Evolutionary conservation across 2,797 vertebrate genomes (phyloP).

Genomic region (Phoeniculus purpureus): DNA sequence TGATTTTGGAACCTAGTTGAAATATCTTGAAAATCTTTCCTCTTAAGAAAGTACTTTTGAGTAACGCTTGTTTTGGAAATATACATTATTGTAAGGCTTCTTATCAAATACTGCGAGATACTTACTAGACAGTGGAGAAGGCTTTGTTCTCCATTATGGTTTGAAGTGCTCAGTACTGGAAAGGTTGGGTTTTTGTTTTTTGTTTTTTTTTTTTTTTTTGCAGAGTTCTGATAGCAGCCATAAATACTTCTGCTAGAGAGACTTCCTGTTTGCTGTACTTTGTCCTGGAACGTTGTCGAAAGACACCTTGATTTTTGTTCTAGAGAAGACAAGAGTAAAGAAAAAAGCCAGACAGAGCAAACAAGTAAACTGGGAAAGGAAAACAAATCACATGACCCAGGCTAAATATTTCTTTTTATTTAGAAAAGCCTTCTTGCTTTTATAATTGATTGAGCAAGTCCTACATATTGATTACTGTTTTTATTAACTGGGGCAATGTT

Average conservation of each 20-base stretch:
- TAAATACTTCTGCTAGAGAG: background rate
- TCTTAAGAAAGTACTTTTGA: background rate
- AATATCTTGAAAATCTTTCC: background rate
- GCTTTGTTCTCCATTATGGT: background rate
- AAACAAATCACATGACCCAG: background rate
- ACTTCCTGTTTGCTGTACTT: slow-evolving; percentile 53
- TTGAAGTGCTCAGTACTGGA: background rate
- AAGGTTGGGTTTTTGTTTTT: too few species aligned
- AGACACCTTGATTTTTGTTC: slow-evolving; percentile 5
- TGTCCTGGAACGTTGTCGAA: background rate
- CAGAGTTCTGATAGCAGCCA: background rate
- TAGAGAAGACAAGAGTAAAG: background rate
- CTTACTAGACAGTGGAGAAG: background rate
- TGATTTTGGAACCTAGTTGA: background rate
- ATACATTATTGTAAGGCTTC: background rate
- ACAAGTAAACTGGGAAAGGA: background rate
- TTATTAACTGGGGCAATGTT: background rate
- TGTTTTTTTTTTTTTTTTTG: too few species aligned
- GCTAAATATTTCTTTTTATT: background rate
- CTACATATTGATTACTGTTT: background rate
- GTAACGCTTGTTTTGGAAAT: slow-evolving; percentile 7
- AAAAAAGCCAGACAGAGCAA: background rate
- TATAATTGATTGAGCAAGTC: background rate
- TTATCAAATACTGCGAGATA: background rate
- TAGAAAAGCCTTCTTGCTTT: background rate